phyloP scores from a whole-genome alignment of 1,140 invertebrate genomes.

The Brachionus koreanus region DNA sequence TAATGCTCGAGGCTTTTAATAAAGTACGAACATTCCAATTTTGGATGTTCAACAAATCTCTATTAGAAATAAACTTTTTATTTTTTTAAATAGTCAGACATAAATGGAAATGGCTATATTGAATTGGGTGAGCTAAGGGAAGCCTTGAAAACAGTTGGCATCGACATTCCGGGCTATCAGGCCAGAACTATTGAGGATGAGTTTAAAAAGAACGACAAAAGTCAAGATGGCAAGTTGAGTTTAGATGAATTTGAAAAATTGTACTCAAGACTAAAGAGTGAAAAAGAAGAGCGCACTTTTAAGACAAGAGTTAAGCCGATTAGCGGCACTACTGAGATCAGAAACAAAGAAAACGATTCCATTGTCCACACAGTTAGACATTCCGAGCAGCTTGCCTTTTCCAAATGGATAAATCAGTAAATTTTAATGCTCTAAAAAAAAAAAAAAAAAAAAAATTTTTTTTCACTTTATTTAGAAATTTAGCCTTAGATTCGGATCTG shows the following conservation, averaged over 20 bases:
- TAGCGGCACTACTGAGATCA: slow-evolving; percentile 17
- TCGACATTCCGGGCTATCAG: slow-evolving; percentile 87
- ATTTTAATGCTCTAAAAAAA: too few relatives aligned
- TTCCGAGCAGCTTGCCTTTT: slow-evolving; percentile 39
- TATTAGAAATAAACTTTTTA: neutral
- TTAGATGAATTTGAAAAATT: slow-evolving; percentile 75
- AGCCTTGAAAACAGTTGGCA: slow-evolving; percentile 80
- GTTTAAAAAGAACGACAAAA: slow-evolving; percentile 69
- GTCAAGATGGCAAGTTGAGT: slow-evolving; percentile 69
- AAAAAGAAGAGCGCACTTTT: neutral
- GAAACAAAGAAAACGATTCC: slow-evolving; percentile 27
- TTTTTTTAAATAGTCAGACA: slow-evolving; percentile 64
- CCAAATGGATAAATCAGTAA: slow-evolving; percentile 45
- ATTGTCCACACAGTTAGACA: slow-evolving; percentile 44
- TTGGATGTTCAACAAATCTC: neutral
- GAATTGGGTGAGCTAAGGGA: slow-evolving; percentile 80
- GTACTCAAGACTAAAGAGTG: neutral
- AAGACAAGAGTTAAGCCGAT: slow-evolving; percentile 39
- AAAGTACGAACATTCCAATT: slow-evolving; percentile 8
- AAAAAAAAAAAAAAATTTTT: slow-evolving; percentile 75
- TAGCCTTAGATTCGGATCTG: slow-evolving; percentile 77
- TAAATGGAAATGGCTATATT: slow-evolving; percentile 82
- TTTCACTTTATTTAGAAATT: slow-evolving; percentile 63
- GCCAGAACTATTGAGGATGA: slow-evolving; percentile 84
- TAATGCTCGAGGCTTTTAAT: slow-evolving; percentile 30